Conservation (phyloP, 2,797 vertebrate species). For the Poeciliopsis turneri region DNA sequence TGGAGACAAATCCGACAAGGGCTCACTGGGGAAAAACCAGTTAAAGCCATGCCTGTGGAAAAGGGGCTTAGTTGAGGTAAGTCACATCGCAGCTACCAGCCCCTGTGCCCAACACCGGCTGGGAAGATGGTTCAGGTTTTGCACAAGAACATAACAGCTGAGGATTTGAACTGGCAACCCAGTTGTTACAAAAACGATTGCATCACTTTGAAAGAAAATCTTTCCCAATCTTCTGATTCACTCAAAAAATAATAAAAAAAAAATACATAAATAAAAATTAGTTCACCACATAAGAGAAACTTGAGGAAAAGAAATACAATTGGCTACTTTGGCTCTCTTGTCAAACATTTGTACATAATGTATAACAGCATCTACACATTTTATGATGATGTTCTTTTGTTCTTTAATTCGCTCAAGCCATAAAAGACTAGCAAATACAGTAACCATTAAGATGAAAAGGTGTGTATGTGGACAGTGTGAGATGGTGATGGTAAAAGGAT, state of each 20-base stretch:
- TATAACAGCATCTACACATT: not conserved
- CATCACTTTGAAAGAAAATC: not conserved
- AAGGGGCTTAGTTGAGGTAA: no score
- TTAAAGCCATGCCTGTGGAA: no score
- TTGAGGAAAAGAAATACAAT: not conserved
- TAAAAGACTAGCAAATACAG: conserved; percentile 24
- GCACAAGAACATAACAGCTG: no score
- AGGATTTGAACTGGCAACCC: no score
- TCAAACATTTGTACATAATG: not conserved
- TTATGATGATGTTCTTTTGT: not conserved
- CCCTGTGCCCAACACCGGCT: no score
- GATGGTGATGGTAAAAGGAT: conserved; percentile 27
- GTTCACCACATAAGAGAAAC: not conserved
- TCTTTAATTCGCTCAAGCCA: not conserved
- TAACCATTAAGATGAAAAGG: conserved; percentile 15
- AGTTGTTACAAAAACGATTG: not conserved
- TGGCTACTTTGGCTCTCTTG: not conserved
- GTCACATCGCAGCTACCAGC: no score
- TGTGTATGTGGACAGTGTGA: conserved; percentile 34
- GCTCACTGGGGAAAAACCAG: no score
- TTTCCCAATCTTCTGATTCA: not conserved
- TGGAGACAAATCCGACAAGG: no score
- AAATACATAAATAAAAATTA: not conserved
- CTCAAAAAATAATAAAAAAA: not conserved
- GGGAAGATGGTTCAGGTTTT: no score